These are phyloP conservation scores for Remorina albescens DNA, from an alignment of 2,797 vertebrate genomes.

Conservation along the genomic window DNA sequence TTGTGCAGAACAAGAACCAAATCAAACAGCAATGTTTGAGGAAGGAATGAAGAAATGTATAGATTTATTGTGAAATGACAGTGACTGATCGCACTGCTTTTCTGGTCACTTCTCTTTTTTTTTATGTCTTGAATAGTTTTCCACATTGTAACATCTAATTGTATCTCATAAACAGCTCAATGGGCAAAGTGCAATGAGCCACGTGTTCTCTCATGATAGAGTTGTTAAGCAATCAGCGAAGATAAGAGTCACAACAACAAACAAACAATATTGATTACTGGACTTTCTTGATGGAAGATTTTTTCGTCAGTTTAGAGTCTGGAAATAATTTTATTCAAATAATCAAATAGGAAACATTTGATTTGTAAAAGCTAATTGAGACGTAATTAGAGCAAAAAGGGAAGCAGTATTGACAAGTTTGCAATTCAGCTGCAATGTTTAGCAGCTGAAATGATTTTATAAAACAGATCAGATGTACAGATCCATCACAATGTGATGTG, in stretches of 20 bases:
- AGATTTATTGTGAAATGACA: constrained; percentile 55
- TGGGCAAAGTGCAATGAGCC: constrained; percentile 24
- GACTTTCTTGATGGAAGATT: not conserved
- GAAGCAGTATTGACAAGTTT: not conserved
- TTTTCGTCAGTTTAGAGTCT: not conserved
- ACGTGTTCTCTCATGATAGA: not conserved
- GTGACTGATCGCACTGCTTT: constrained; percentile 23
- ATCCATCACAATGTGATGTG: not conserved
- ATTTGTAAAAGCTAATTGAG: not conserved
- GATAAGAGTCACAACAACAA: constrained; percentile 12
- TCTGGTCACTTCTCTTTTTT: constrained; percentile 63
- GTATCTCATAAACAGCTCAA: constrained; percentile 22
- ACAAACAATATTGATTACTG: not conserved
- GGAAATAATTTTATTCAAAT: not conserved
- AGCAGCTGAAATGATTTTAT: not conserved
- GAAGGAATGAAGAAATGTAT: not conserved
- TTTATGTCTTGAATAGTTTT: constrained; percentile 35
- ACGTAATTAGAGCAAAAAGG: not conserved
- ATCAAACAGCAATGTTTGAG: constrained; percentile 12
- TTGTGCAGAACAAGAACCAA: constrained; percentile 1
- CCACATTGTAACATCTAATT: constrained; percentile 4
- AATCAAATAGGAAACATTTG: not conserved
- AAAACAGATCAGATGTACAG: not conserved
- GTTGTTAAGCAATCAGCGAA: not conserved
- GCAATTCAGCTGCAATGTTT: not conserved